Evolutionary conservation across 2,888 invertebrate genomes (phyloP), one percentile per base, ranked within the genome.

Genomic region (Actias luna): DNA sequence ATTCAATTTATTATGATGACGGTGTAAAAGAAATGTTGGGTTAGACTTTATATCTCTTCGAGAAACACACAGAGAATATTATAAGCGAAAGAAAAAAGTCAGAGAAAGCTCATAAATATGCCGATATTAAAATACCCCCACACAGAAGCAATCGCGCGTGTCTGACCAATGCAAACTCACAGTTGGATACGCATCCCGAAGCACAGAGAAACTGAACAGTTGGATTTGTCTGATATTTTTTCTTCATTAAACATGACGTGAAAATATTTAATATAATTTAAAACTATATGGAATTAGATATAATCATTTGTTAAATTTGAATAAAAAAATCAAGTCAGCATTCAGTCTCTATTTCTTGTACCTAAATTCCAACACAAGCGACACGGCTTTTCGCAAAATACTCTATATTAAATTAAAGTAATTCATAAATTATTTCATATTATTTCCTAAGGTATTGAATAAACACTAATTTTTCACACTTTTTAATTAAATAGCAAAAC

Each of bases 131-230:
- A 65, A 67, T 71, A 71, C 64, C 68, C 60, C 69, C 72, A 73
- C 72, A 77, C 72, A 67, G 69, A 78, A 65, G 85, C 88, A 85
- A 85, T 88, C 85, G 83, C 68, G 87, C 85, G 85, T 75, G 78
- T 77, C 87, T 78, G 77, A 82, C 83, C 85, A 85, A 80, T 81
- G 76, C 77, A 73, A 59, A 65, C 68, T 76, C 77, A 84, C 82
- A 88, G 82, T 84, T 76, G 79, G 83, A 65, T 87, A 86, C 82
- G 71, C 83, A 78, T 59, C 59, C 59, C 59, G 22, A 25, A 59
- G 22, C 29, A 59, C 36, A 63, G 25, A 65, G 64, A 52, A 35
- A 58, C 55, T 29, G 55, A 29, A 55, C 29, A 55, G n/a, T 29
- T 60, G 62, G 46, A 62, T 60, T 36, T 50, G 39, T 35, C 25